Percentiles rank a stretch among this genome's conserved stretches.
Evolutionary conservation across 2,888 invertebrate species (phyloP).

Genomic region (Allacma fusca): DNA sequence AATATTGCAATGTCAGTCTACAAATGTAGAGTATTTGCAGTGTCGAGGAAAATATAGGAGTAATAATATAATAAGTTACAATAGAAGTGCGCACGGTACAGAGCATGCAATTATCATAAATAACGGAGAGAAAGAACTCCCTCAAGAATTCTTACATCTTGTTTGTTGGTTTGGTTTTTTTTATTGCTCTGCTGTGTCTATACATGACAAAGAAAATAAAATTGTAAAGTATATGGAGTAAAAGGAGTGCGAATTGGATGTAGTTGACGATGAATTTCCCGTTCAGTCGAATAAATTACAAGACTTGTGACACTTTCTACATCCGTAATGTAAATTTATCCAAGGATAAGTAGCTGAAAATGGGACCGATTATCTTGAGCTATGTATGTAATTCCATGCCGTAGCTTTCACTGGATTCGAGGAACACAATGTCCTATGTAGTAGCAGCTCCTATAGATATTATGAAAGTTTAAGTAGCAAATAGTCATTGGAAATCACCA

Average conservation of each 20-base stretch:
- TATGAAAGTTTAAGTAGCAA: no score
- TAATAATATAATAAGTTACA: no score
- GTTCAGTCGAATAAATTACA: conserved; percentile 24
- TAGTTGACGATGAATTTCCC: conserved; percentile 13
- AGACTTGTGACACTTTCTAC: conserved; percentile 25
- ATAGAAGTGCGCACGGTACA: no score
- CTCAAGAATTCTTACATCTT: conserved; percentile 3
- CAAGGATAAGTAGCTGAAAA: conserved; percentile 14
- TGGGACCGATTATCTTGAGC: background rate
- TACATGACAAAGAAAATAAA: conserved; percentile 4
- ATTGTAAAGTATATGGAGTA: background rate
- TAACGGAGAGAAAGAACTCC: background rate
- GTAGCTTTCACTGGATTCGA: background rate
- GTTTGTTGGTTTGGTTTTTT: background rate
- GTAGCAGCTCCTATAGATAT: no score
- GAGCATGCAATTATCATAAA: conserved; percentile 23
- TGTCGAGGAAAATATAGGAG: no score
- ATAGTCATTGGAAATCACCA: no score
- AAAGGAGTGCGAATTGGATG: background rate
- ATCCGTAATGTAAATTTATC: conserved; percentile 17
- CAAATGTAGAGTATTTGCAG: no score
- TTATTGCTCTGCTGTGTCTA: background rate
- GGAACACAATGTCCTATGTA: no score
- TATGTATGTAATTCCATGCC: background rate
- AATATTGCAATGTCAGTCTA: background rate